Conservation (phyloP, 2,797 vertebrate species). For the Tragopan temminckii region DNA sequence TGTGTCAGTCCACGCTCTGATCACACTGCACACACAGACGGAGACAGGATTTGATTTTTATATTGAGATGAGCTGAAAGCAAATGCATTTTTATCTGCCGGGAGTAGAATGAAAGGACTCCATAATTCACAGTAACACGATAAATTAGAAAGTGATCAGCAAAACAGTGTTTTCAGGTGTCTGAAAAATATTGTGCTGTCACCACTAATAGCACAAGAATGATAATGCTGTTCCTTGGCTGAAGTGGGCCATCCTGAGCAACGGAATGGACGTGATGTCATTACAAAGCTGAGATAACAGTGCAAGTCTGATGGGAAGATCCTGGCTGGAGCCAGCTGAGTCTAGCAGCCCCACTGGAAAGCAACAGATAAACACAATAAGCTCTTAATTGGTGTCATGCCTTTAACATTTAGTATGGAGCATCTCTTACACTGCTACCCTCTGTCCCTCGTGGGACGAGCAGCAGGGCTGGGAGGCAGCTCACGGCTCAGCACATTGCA, state of each 20-base stretch:
- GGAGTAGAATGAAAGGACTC: slow-evolving; percentile 32
- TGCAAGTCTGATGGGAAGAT: neutral
- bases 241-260: slow-evolving; percentile 10
- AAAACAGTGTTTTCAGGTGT: slow-evolving; percentile 33
- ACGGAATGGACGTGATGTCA: slow-evolving; percentile 43
- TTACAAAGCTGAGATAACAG: slow-evolving; percentile 46
- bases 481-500: neutral
- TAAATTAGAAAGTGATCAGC: slow-evolving; percentile 36
- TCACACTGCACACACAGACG: neutral
- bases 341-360: neutral
- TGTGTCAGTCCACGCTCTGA: neutral
- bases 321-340: slow-evolving; percentile 28
- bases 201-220: slow-evolving; percentile 63
- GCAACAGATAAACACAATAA: neutral
- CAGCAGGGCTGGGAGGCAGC: neutral
- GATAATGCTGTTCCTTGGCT: slow-evolving; percentile 54
- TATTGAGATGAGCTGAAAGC: slow-evolving; percentile 13
- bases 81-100: slow-evolving; percentile 55
- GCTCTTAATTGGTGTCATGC: neutral
- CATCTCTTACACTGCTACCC: neutral
- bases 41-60: slow-evolving; percentile 17
- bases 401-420: rapidly evolving
- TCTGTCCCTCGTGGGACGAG: neutral
- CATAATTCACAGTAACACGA: slow-evolving; percentile 58
- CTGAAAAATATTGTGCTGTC: slow-evolving; percentile 47